These are phyloP conservation scores for Tinea semifulvella DNA, from an alignment of 2,888 invertebrate genomes.

Conservation along the genomic window DNA sequence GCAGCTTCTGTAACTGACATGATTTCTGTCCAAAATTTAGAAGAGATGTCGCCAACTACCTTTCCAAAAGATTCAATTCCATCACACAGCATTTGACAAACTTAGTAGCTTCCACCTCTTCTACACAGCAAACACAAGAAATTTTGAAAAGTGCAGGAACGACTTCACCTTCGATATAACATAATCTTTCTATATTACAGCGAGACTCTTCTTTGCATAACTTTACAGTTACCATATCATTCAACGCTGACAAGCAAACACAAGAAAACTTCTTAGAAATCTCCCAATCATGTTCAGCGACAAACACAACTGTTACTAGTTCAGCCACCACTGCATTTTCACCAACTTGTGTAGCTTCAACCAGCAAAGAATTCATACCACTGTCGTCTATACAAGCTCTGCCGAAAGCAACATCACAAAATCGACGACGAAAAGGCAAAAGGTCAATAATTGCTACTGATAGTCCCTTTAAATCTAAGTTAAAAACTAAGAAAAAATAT, in stretches of 20 bases:
- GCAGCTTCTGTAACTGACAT: constrained; percentile 18
- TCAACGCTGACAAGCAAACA: constrained; percentile 13
- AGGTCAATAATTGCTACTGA: constrained; percentile 19
- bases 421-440: constrained; percentile 17
- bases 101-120: constrained; percentile 12
- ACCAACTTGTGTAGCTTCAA: constrained; percentile 15
- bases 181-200: constrained; percentile 11
- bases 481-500: constrained; percentile 18
- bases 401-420: constrained; percentile 19
- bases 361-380: constrained; percentile 17
- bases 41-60: constrained; percentile 13
- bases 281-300: constrained; percentile 13
- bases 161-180: constrained; percentile 11
- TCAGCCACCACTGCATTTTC: constrained; percentile 14
- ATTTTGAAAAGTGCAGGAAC: constrained; percentile 10
- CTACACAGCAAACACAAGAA: constrained; percentile 11
- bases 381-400: constrained; percentile 18
- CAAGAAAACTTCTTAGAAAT: constrained; percentile 12
- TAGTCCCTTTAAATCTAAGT: constrained; percentile 18
- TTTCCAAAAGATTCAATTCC: constrained; percentile 10
- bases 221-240: constrained; percentile 14
- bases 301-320: constrained; percentile 11
- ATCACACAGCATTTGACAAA: constrained; percentile 12
- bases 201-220: constrained; percentile 12
- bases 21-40: constrained; percentile 7